phyloP scores from a whole-genome alignment of 2,113 vertebrate genomes.

The Raja brachyura region DNA sequence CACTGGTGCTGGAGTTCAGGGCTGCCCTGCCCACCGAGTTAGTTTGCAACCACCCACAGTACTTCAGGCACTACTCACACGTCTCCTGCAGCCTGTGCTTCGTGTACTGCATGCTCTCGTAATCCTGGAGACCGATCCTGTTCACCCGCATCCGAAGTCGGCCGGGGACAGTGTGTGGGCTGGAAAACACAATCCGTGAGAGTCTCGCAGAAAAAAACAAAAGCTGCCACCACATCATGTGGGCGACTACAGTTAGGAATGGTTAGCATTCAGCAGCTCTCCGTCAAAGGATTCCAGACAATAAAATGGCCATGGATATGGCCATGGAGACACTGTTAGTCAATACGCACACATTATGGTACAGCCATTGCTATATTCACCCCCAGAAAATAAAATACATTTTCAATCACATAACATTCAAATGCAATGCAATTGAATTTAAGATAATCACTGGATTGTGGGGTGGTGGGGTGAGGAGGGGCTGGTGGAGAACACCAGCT shows the following conservation, averaged over 20 bases:
- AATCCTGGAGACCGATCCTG: slow-evolving; percentile 85
- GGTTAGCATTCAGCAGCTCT: neutral
- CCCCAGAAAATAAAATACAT: too few species aligned
- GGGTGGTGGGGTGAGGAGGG: neutral
- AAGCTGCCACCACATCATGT: neutral
- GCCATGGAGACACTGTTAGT: neutral
- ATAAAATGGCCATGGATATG: neutral
- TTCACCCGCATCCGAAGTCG: slow-evolving; percentile 90
- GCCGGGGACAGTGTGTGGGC: slow-evolving; percentile 86
- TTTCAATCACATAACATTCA: too few species aligned
- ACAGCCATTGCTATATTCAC: too few species aligned
- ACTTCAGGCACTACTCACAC: slow-evolving; percentile 69
- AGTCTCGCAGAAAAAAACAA: neutral
- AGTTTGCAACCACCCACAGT: neutral
- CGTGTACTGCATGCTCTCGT: slow-evolving; percentile 86
- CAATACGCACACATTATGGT: too few species aligned
- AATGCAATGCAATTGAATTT: too few species aligned
- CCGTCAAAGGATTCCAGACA: neutral
- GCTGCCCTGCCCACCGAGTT: neutral
- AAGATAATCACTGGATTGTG: neutral
- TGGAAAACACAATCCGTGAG: slow-evolving; percentile 55
- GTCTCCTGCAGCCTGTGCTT: slow-evolving; percentile 90
- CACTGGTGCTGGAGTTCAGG: neutral
- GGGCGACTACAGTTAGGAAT: neutral
- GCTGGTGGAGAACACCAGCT: neutral